Percentiles rank a stretch among this genome's conserved stretches.
phyloP scores from a whole-genome alignment of 2,888 invertebrate species.

The Anagyrus pseudococci region DNA sequence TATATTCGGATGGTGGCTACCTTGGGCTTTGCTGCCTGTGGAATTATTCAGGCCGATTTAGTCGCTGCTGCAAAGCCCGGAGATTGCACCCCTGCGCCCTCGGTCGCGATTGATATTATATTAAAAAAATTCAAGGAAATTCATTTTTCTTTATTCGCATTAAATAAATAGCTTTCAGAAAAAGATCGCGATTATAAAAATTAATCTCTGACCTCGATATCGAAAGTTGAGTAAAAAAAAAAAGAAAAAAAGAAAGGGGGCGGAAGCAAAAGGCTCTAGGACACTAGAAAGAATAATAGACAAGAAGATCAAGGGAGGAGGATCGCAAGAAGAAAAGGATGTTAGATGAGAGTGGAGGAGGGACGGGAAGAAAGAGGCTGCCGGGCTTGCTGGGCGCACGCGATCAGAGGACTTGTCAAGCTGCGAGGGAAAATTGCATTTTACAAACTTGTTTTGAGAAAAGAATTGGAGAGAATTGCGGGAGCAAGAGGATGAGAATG shows the following conservation, averaged over 20 bases:
- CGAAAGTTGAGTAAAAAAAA: not conserved
- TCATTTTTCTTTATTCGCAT: no score
- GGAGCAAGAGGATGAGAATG: no score
- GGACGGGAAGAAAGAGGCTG: constrained; percentile 7
- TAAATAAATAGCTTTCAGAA: no score
- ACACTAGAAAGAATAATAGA: not conserved
- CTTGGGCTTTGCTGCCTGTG: no score
- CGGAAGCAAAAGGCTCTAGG: not conserved
- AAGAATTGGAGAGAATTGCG: constrained; percentile 67
- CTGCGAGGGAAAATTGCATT: constrained; percentile 66
- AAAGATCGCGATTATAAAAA: no score
- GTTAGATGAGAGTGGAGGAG: constrained; percentile 1
- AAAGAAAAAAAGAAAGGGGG: not conserved
- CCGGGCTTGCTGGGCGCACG: constrained; percentile 46
- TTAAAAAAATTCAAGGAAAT: no score
- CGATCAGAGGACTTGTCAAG: constrained; percentile 68
- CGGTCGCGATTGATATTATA: no score
- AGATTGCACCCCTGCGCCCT: no score
- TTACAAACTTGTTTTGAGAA: constrained; percentile 67
- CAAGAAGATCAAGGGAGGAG: constrained; percentile 14
- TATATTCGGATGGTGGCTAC: no score
- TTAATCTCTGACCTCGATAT: no score
- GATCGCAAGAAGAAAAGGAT: not conserved
- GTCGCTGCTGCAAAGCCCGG: no score
- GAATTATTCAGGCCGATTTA: no score